Percentiles rank a stretch among this genome's conserved stretches.
Conservation (phyloP, 2,888 invertebrate genomes). For the Homarus gammarus region DNA sequence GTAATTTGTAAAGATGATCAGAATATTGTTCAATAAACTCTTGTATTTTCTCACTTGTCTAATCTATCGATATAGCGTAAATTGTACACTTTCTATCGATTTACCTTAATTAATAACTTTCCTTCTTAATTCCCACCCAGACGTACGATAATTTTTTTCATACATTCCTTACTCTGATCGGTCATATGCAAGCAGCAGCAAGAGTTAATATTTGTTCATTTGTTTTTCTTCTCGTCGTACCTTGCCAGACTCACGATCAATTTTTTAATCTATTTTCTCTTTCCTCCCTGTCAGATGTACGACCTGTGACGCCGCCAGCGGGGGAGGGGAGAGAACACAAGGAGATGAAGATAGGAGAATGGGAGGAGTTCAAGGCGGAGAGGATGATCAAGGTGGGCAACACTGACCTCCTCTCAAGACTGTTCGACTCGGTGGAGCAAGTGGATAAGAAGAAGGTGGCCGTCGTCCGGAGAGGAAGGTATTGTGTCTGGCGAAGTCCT, state of each 20-base stretch:
- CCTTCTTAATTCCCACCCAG: neutral
- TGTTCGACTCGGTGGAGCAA: conserved; percentile 80
- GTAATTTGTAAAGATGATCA: too few relatives aligned
- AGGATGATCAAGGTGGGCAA: conserved; percentile 77
- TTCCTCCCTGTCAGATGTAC: conserved; percentile 68
- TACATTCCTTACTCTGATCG: neutral
- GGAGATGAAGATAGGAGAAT: neutral
- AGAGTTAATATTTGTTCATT: too few relatives aligned
- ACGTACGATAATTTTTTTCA: neutral
- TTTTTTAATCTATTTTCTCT: neutral
- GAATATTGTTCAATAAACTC: too few relatives aligned
- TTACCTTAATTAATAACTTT: neutral
- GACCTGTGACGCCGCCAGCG: conserved; percentile 73
- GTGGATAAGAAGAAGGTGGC: conserved; percentile 76
- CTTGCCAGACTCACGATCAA: too few relatives aligned
- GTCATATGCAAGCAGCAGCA: too few relatives aligned
- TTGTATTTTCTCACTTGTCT: too few relatives aligned
- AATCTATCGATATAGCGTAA: too few relatives aligned
- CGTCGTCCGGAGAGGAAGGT: conserved; percentile 78
- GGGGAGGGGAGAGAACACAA: conserved; percentile 43
- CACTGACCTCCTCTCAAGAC: conserved; percentile 81
- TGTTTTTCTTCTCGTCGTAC: neutral
- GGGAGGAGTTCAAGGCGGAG: neutral
- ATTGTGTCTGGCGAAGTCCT: conserved; percentile 35
- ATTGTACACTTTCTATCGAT: too few relatives aligned